Percentiles rank a stretch among this genome's conserved stretches.
Evolutionary conservation across 2,113 vertebrate genomes (phyloP).

Genomic region (Tylochromis polylepis): DNA sequence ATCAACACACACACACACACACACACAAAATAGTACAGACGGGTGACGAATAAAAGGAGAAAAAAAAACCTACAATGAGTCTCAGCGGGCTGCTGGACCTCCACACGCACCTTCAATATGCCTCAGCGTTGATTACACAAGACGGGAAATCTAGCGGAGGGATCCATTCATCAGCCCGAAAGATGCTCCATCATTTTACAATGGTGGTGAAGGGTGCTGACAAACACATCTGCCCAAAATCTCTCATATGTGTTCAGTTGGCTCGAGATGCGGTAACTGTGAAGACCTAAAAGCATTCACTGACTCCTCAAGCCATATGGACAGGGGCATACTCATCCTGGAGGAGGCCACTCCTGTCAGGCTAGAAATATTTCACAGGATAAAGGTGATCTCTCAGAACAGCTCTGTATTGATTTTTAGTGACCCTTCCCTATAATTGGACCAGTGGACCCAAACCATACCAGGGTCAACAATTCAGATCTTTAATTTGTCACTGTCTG

Average conservation of each 20-base stretch:
- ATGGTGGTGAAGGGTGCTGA: neutral
- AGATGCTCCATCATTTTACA: neutral
- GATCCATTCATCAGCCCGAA: neutral
- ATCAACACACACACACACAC: neutral
- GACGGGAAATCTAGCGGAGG: neutral
- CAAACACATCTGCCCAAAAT: neutral
- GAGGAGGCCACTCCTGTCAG: neutral
- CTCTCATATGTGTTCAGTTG: neutral
- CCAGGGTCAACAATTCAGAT: neutral
- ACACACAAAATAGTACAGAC: neutral
- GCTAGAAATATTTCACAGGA: neutral
- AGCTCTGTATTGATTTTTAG: neutral
- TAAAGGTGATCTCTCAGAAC: neutral
- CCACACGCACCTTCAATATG: neutral
- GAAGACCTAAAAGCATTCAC: neutral
- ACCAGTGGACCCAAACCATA: neutral
- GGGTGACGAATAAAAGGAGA: neutral
- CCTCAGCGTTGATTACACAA: neutral
- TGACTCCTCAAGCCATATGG: neutral
- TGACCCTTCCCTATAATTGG: neutral
- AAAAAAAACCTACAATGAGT: rapidly evolving
- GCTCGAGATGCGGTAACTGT: neutral
- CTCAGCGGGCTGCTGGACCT: neutral
- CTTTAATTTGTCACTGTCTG: neutral
- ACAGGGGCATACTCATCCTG: neutral